phyloP scores from a whole-genome alignment of 2,797 vertebrate species.

The Coilia nasus region DNA sequence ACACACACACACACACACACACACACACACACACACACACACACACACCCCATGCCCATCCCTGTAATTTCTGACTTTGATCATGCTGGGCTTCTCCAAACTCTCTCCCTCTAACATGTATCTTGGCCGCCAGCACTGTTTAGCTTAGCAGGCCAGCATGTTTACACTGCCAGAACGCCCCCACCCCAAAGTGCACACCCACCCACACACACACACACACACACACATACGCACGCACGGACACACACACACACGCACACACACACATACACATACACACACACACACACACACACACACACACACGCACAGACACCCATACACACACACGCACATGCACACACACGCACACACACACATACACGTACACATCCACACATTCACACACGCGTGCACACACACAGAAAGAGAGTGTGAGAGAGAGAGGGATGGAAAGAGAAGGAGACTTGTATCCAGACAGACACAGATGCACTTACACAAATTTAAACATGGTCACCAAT shows the following conservation, averaged over 20 bases:
- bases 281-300: background rate
- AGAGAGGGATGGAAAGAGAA: constrained; percentile 45
- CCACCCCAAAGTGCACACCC: background rate
- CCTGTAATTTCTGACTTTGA: constrained; percentile 14
- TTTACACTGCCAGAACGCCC: constrained; percentile 54
- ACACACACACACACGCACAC: background rate
- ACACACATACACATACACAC: constrained; percentile 42
- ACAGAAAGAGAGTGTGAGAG: constrained; percentile 46
- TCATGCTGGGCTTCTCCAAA: constrained; percentile 49
- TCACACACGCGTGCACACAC: constrained; percentile 2
- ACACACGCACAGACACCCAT: constrained; percentile 9
- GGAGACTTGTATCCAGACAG: background rate
- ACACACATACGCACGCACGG: background rate
- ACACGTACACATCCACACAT: background rate
- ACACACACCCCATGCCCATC: constrained; percentile 30
- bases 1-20: constrained; percentile 33
- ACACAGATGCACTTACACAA: background rate
- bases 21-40: constrained; percentile 33
- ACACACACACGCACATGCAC: constrained; percentile 4
- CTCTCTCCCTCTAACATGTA: constrained; percentile 54
- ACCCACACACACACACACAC: constrained; percentile 25
- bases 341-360: background rate
- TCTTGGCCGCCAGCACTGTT: constrained; percentile 54
- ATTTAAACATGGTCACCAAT: background rate
- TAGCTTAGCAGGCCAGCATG: constrained; percentile 56